Conservation (phyloP, 2,888 invertebrate species). For the Xestia xanthographa region DNA sequence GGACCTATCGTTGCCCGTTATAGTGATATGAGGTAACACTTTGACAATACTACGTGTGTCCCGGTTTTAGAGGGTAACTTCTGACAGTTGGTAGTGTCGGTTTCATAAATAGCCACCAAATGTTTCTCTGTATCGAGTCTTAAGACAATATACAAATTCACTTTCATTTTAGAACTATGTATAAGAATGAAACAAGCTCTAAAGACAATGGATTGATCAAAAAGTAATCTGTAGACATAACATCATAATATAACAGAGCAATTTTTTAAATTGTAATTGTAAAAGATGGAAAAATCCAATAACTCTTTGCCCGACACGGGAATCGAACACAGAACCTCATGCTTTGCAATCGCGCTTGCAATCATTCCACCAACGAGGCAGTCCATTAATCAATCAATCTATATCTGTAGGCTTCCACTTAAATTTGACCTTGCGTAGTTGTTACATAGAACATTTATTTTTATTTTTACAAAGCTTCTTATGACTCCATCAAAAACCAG, state of each 20-base stretch:
- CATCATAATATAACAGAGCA: no score
- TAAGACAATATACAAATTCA: neutral
- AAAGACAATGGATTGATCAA: neutral
- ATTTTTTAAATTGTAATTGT: no score
- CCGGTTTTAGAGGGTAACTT: neutral
- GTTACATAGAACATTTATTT: neutral
- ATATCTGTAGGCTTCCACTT: neutral
- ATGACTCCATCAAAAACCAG: neutral
- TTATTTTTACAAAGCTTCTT: neutral
- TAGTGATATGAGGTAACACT: neutral
- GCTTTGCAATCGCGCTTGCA: no score
- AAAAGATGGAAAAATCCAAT: no score
- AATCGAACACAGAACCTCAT: no score
- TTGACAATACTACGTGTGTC: neutral
- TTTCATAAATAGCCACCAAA: neutral
- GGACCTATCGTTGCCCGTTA: neutral
- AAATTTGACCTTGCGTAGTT: neutral
- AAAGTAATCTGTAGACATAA: neutral
- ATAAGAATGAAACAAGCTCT: neutral
- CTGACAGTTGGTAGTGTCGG: neutral
- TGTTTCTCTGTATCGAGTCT: neutral
- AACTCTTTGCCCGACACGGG: no score
- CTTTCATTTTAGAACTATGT: neutral
- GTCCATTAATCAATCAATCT: no score
- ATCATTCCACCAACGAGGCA: no score